Conservation (phyloP, 1,140 invertebrate genomes). For the Neotoxoptera formosana region DNA sequence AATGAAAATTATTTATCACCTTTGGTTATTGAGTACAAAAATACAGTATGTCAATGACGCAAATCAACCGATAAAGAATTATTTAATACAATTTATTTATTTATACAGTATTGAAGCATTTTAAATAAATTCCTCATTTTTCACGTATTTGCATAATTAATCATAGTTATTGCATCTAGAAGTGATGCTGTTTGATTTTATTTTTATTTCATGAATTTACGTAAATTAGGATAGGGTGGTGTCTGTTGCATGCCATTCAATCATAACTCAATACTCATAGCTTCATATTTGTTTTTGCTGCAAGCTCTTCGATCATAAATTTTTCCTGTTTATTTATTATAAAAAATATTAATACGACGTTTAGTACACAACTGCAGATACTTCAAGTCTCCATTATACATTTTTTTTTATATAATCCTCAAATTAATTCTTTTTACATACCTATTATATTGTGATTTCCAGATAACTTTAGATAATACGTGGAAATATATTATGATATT, state of each 20-base stretch:
- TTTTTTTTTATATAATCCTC: not conserved
- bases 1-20: not conserved
- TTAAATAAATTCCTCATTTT: not conserved
- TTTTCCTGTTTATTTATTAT: not conserved
- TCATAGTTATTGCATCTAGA: not conserved
- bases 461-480: not conserved
- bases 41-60: not conserved
- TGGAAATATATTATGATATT: not conserved
- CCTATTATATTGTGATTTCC: not conserved
- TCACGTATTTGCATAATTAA: not conserved
- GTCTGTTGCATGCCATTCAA: not conserved
- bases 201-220: not conserved
- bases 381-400: not conserved
- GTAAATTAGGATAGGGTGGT: not conserved
- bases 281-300: not conserved
- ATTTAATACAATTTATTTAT: not conserved
- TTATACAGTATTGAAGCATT: not conserved
- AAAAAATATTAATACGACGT: not conserved
- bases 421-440: not conserved
- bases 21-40: not conserved
- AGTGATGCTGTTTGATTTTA: not conserved
- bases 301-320: not conserved
- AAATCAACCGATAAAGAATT: not conserved
- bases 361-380: not conserved
- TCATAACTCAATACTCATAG: not conserved